phyloP scores from a whole-genome alignment of 2,888 invertebrate species.

The Thereva nobilitata region DNA sequence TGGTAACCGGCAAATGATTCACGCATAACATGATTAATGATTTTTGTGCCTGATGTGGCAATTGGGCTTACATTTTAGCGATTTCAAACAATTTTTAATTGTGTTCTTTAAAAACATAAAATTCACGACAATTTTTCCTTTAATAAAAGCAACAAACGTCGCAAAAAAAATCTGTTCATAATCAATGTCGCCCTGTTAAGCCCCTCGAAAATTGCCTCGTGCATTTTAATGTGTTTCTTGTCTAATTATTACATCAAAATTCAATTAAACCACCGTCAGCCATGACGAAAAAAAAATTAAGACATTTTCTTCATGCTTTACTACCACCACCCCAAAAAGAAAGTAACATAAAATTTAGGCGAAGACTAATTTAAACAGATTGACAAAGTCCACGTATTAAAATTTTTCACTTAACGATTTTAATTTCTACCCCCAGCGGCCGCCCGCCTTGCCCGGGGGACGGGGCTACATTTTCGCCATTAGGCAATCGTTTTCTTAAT shows the following conservation, averaged over 20 bases:
- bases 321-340: background rate
- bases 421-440: conserved; percentile 33
- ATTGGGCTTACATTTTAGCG: no score
- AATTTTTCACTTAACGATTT: conserved; percentile 41
- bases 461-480: conserved; percentile 11
- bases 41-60: no score
- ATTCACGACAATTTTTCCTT: no score
- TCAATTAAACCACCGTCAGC: conserved; percentile 31
- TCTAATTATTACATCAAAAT: conserved; percentile 41
- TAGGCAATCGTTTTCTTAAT: conserved; percentile 42
- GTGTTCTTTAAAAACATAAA: no score
- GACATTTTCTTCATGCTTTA: background rate
- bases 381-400: conserved; percentile 42
- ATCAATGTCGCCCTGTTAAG: no score
- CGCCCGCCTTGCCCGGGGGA: conserved; percentile 3
- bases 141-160: no score
- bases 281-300: conserved; percentile 7
- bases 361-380: conserved; percentile 40
- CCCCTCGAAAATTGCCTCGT: background rate
- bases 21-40: conserved; percentile 11
- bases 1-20: conserved; percentile 6
- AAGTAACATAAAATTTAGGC: conserved; percentile 32
- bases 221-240: conserved; percentile 14
- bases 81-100: no score
- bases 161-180: no score